These are phyloP conservation scores for Parnassius mnemosyne DNA, from an alignment of 2,888 invertebrate species.

Conservation along the genomic window DNA sequence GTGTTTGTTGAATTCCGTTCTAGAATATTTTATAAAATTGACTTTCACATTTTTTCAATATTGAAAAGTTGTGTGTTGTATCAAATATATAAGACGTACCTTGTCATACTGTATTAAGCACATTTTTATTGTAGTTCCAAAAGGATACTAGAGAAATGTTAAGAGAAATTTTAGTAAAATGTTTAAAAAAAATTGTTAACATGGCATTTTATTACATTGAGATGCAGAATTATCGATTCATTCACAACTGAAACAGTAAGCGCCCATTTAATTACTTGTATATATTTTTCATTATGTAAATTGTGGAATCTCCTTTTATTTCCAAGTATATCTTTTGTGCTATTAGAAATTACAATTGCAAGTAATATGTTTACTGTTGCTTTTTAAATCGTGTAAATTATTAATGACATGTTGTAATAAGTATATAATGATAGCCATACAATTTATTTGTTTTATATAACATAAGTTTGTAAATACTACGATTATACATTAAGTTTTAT, in stretches of 20 bases:
- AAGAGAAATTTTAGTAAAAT: constrained; percentile 21
- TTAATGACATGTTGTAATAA: constrained; percentile 78
- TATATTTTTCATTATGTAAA: constrained; percentile 69
- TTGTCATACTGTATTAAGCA: constrained; percentile 11
- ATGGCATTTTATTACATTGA: constrained; percentile 18
- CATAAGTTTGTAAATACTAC: constrained; percentile 78
- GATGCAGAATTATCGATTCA: constrained; percentile 44
- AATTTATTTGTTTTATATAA: constrained; percentile 79
- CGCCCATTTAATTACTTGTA: constrained; percentile 63
- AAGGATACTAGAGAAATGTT: constrained; percentile 25
- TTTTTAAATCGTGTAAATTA: constrained; percentile 77
- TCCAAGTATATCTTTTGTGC: constrained; percentile 71
- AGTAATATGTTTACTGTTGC: constrained; percentile 74
- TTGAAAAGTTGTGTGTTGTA: constrained; percentile 1
- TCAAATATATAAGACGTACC: background rate
- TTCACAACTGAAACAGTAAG: constrained; percentile 49
- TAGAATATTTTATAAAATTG: constrained; percentile 18
- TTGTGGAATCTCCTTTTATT: constrained; percentile 75
- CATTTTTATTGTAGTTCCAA: constrained; percentile 20
- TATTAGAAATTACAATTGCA: constrained; percentile 65
- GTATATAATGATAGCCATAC: constrained; percentile 78
- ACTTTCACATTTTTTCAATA: constrained; percentile 14
- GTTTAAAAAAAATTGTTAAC: constrained; percentile 26
- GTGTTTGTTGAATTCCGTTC: constrained; percentile 11
- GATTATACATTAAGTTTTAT: constrained; percentile 81